Evolutionary conservation across 2,888 invertebrate species (phyloP).

Genomic region (Amiota minor): DNA sequence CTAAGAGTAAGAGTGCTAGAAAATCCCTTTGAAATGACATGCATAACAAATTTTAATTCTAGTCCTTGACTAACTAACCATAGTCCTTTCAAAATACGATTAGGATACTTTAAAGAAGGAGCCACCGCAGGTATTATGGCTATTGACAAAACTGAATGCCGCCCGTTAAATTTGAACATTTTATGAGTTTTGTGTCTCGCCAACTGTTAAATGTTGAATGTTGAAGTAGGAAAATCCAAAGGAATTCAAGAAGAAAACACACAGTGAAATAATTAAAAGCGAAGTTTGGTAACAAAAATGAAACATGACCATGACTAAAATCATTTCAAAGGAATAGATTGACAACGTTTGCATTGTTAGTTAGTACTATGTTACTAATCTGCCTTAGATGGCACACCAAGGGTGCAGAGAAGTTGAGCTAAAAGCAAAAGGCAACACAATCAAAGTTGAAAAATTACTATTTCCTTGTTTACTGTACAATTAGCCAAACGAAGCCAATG

Average conservation of each 20-base stretch:
- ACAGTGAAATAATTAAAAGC: constrained; percentile 29
- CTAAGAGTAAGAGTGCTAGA: not conserved
- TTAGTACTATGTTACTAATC: not conserved
- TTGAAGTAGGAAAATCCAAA: too few relatives aligned
- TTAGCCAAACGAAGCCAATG: constrained; percentile 1
- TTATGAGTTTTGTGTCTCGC: too few relatives aligned
- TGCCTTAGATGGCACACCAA: not conserved
- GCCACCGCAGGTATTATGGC: not conserved
- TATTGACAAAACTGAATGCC: constrained; percentile 33
- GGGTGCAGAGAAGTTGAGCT: not conserved
- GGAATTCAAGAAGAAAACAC: too few relatives aligned
- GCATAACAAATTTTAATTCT: too few relatives aligned
- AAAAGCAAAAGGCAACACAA: not conserved
- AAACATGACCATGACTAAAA: constrained; percentile 48
- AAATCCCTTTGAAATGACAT: not conserved
- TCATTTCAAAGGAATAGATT: constrained; percentile 36
- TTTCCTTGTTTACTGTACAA: constrained; percentile 12
- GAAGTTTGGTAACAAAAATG: constrained; percentile 39
- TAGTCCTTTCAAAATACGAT: not conserved
- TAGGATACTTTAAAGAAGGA: too few relatives aligned
- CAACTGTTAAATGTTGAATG: too few relatives aligned
- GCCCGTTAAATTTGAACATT: constrained; percentile 40
- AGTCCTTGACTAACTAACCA: constrained; percentile 11
- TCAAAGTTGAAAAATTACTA: constrained; percentile 30
- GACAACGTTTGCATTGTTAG: too few relatives aligned